Evolutionary conservation across 1,140 invertebrate species (phyloP), one percentile per base, ranked within the genome.

Genomic region (Drosophila pseudoananassae): DNA sequence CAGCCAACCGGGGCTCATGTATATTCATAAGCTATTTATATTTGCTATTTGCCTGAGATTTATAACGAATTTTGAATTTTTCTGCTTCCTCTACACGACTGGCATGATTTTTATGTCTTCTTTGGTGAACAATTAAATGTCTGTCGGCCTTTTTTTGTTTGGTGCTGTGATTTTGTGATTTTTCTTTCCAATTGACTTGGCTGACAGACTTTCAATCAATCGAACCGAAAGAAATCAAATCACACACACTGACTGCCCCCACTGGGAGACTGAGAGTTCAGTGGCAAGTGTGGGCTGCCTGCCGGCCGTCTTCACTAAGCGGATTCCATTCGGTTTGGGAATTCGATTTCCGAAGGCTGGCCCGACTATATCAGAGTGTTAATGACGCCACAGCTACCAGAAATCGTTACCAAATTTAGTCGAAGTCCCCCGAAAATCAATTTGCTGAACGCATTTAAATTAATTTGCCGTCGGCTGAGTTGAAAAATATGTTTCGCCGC

Each of bases 371-470:
- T 56, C 55, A 57, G 50, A n/a, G 50, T 63, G 53, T 74, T 75
- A 75, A 74, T 74, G 64, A 57, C 52, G 68, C 53, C 63, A n/a
- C 61, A 27, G 74, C 71, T 82, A 40, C 71, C 57, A 46, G 66
- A 74, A 74, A 54, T 82, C 46, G 57, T 69, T 60, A 64, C 72
- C 43, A 71, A 80, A 80, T 81, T 66, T 58, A 76, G 55, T 54
- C 59, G 51, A 63, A 71, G 68, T 76, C 59, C 74, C 60, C 69
- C 54, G 25, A 58, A 43, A 69, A 64, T 69, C 70, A 79, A 82
- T 76, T 76, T 79, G 71, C 76, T 82, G 58, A 85, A 76, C 76
- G 50, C 52, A 79, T 68, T 83, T 84, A 76, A 79, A 83, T 83
- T 76, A 83, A 75, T 84, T 76, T 83, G 29, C 69, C 55, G 8